phyloP scores from a whole-genome alignment of 2,113 vertebrate species.

The Trogon melanurus region DNA sequence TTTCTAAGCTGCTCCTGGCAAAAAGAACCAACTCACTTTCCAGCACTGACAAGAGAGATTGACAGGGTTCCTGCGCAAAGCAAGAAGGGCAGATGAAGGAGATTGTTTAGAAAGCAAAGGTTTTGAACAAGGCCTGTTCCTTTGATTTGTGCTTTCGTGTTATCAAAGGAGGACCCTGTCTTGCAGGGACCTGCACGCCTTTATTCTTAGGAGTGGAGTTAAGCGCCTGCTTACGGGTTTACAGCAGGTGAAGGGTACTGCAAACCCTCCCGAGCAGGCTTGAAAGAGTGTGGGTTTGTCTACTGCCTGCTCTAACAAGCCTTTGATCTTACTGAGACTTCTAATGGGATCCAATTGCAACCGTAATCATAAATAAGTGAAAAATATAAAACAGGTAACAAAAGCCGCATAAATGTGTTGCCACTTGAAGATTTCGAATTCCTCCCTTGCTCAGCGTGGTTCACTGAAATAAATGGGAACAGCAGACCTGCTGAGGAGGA shows the following conservation, averaged over 20 bases:
- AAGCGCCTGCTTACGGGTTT: neutral
- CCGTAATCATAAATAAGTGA: constrained; percentile 15
- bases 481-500: constrained; percentile 27
- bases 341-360: constrained; percentile 31
- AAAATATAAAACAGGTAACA: constrained; percentile 38
- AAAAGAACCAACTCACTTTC: neutral
- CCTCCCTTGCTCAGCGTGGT: neutral
- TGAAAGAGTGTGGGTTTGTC: neutral
- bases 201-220: neutral
- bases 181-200: neutral
- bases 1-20: constrained; percentile 35
- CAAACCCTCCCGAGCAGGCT: neutral
- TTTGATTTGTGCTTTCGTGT: neutral
- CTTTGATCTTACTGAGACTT: constrained; percentile 30
- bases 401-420: neutral
- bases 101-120: neutral
- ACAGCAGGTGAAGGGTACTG: neutral
- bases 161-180: accelerated
- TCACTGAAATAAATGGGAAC: neutral
- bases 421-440: constrained; percentile 16
- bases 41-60: neutral
- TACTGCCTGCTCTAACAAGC: neutral
- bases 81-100: constrained; percentile 36
- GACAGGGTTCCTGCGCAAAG: neutral
- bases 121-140: neutral